Base-by-base conservation (phyloP, 2,888 invertebrate species). In the Andrena chrysosceles region DNA sequence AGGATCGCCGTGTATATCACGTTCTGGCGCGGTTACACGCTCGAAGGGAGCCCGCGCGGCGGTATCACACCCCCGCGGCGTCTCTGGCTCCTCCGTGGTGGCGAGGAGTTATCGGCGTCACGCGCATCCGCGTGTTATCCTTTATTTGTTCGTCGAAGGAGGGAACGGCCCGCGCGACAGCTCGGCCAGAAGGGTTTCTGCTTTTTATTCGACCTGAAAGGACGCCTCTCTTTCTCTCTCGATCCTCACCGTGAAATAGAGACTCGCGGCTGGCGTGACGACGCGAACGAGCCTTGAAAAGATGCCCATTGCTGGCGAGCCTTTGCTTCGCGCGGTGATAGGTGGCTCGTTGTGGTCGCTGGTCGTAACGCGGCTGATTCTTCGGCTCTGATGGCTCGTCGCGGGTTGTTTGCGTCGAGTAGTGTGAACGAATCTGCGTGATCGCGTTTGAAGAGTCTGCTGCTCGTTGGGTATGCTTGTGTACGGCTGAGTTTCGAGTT, bases 111-210 rank as follows among this genome's bases (percentile, higher is more conserved):
- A 85, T 83, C 83, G 79, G 69, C 73, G 69, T 77, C 73, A 60
- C 64, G 60, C 73, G 75, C 81, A 78, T 78, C 76, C 62, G 49
- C 10, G 66, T 71, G 66, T 76, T 76, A 76, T 79, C 56, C 85
- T 85, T 83, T 83, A 83, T 85, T 85, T 85, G 82, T 76, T 67
- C 85, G 33, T 77, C 85, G 78, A 73, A 78, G 75, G 54, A 75
- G 54, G 54, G 68, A 76, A 69, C 54, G 48, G 6, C 5, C 13
- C 64, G 54, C 54, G 54, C 54, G 71, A 29, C 29, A 29, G 16
- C 54, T 8, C 56, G 35, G 54, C 33, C 35, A 49, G 48, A 54
- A 70, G 76, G 64, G 75, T 67, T 56, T 74, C 54, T 42, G 42
- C 26, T 56, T 56, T 82, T 83, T 72, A 74, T 74, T 33, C 64